A percentile compares a stretch with the other conserved stretches of the same genome.
Evolutionary conservation across 1,140 invertebrate genomes (phyloP).

Genomic region (Brachionus paranguensis): DNA sequence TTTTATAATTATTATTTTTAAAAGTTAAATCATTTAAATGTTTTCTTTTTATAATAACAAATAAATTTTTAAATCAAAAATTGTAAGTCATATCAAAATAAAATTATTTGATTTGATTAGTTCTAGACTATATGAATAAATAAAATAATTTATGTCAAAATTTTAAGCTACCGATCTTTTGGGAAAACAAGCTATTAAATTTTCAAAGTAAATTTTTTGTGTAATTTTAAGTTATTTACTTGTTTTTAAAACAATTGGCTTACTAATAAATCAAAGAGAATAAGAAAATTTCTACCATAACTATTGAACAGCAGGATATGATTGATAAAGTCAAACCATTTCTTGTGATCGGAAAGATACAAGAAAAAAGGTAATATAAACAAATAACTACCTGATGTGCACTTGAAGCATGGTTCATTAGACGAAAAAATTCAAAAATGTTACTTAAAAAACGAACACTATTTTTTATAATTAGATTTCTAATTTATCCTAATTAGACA

Average conservation of each 20-base stretch:
- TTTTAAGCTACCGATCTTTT: background rate
- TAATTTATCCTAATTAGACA: constrained; percentile 13
- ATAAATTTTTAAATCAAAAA: background rate
- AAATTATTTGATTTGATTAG: background rate
- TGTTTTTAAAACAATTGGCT: background rate
- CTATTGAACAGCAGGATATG: background rate
- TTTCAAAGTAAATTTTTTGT: background rate
- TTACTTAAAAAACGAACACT: background rate
- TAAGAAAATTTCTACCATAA: background rate
- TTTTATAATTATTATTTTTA: too few relatives aligned
- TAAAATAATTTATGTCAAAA: background rate
- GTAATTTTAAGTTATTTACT: background rate
- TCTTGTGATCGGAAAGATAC: background rate
- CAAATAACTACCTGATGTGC: constrained; percentile 25
- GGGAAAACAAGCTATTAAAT: background rate
- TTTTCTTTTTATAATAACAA: background rate
- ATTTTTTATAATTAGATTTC: constrained; percentile 5
- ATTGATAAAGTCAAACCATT: background rate
- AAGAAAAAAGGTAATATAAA: background rate
- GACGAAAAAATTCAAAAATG: background rate
- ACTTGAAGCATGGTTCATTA: constrained; percentile 9
- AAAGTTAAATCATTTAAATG: too few relatives aligned
- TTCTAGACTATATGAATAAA: background rate
- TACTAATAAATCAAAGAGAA: background rate
- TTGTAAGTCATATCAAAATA: background rate